These are phyloP conservation scores for Ploceus nigricollis DNA, from an alignment of 2,113 vertebrate genomes.

Conservation along the genomic window DNA sequence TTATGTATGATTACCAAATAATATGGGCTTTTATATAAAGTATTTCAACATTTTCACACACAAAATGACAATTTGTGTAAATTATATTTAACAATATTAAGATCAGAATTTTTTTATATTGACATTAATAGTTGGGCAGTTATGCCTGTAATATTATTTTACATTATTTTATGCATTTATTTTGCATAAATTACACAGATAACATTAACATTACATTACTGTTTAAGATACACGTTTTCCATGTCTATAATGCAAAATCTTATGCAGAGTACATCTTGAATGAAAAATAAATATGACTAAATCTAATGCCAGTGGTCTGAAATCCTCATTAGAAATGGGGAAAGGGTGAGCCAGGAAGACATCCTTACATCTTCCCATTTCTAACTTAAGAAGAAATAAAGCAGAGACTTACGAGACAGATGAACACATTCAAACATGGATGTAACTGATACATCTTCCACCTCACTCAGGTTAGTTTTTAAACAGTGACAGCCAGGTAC, in stretches of 20 bases:
- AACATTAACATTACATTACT: background rate
- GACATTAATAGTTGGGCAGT: background rate
- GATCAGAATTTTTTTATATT: background rate
- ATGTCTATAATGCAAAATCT: background rate
- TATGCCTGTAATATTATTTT: background rate
- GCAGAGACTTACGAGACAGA: background rate
- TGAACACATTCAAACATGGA: background rate
- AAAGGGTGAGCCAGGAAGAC: background rate
- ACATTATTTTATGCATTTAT: background rate
- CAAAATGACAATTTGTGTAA: background rate
- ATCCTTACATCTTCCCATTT: background rate
- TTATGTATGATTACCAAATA: background rate
- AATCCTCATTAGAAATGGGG: background rate
- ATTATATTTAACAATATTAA: background rate
- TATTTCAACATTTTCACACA: background rate
- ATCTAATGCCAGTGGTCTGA: background rate
- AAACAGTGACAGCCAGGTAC: background rate
- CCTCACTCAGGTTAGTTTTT: background rate
- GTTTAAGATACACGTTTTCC: background rate
- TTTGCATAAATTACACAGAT: background rate
- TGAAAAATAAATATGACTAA: background rate
- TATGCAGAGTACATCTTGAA: background rate
- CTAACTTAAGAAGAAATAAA: background rate
- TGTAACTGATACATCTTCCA: background rate
- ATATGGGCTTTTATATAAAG: background rate